A percentile compares a stretch with the other conserved stretches of the same genome.
phyloP scores from a whole-genome alignment of 2,113 vertebrate species.

The Brachyhypopomus gauderio region DNA sequence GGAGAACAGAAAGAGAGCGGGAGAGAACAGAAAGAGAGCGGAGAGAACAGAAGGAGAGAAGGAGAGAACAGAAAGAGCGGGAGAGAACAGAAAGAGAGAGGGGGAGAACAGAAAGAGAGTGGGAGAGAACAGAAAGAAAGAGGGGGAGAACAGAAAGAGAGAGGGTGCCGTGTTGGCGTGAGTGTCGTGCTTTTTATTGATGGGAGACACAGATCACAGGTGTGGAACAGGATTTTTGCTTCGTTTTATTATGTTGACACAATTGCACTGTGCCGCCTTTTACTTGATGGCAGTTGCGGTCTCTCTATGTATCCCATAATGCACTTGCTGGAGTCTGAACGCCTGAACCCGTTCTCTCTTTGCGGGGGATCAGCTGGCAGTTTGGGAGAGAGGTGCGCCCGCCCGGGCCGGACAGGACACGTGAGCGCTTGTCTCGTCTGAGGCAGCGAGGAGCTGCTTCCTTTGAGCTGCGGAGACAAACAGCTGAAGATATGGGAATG shows the following conservation, averaged over 20 bases:
- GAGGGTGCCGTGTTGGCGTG: no score
- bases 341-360: not conserved
- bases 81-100: not conserved
- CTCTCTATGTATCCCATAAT: no score
- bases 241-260: no score
- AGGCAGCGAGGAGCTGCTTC: slow-evolving; percentile 59
- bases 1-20: slow-evolving; percentile 39
- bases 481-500: slow-evolving; percentile 69
- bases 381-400: not conserved
- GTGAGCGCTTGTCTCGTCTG: slow-evolving; percentile 22
- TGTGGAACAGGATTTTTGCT: no score
- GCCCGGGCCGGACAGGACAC: slow-evolving; percentile 19
- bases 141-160: not conserved
- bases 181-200: no score
- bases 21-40: slow-evolving; percentile 2
- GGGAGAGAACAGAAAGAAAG: not conserved
- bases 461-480: slow-evolving; percentile 68
- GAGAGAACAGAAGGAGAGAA: slow-evolving; percentile 36
- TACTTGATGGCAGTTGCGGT: no score
- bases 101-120: not conserved
- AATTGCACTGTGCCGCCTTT: no score
- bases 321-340: no score
- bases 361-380: not conserved
- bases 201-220: no score
- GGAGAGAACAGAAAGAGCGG: not conserved